Percentiles rank a stretch among this genome's conserved stretches.
Evolutionary conservation across 35 echinoderm and acorn worm species (phyloP).

Genomic region (Amphiura filiformis): DNA sequence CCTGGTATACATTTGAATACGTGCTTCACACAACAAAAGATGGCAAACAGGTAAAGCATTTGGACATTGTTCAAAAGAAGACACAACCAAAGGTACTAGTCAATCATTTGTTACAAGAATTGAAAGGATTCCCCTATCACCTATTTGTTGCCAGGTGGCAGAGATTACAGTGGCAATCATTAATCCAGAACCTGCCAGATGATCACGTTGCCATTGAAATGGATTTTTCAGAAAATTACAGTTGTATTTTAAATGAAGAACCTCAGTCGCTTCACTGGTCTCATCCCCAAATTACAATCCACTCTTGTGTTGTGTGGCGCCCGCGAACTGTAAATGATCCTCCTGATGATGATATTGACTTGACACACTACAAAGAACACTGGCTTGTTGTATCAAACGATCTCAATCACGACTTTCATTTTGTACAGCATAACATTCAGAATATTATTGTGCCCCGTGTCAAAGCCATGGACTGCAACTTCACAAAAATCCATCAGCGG

Average conservation of each 20-base stretch:
- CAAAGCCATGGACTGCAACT: background rate
- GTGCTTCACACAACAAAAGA: background rate
- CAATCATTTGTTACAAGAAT: background rate
- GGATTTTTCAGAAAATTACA: constrained; percentile 1
- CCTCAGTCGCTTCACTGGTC: background rate
- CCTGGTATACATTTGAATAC: constrained; percentile 3
- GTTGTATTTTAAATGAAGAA: background rate
- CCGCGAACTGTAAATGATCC: background rate
- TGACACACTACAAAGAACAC: background rate
- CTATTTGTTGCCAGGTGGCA: background rate
- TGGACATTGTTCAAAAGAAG: background rate
- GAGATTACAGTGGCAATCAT: background rate
- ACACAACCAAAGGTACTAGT: background rate
- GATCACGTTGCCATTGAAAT: background rate
- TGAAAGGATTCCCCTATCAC: background rate
- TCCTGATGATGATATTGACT: background rate
- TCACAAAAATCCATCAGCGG: background rate
- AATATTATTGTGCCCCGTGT: background rate
- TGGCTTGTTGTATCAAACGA: background rate
- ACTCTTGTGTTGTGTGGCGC: background rate
- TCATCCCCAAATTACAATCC: background rate
- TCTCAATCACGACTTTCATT: background rate
- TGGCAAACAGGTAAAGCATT: background rate
- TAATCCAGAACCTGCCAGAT: background rate
- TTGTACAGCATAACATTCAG: background rate